phyloP scores from a whole-genome alignment of 2,113 vertebrate genomes.

The Saiga tatarica region DNA sequence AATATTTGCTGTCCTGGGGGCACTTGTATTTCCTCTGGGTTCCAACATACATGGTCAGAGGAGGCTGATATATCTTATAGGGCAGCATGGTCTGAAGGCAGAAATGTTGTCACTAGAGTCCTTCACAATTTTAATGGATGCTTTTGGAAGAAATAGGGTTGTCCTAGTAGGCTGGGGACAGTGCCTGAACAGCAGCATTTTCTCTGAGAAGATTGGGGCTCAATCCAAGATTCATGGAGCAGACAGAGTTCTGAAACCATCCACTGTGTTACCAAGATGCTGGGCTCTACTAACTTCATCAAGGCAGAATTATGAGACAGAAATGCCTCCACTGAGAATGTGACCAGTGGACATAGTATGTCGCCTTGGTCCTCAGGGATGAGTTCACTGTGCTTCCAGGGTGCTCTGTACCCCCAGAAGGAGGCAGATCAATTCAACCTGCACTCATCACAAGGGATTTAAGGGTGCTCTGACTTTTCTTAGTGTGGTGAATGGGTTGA shows the following conservation, averaged over 20 bases:
- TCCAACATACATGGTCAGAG: background rate
- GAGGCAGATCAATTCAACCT: background rate
- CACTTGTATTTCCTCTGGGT: background rate
- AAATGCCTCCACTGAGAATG: background rate
- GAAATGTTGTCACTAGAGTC: background rate
- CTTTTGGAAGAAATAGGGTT: background rate
- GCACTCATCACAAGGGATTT: background rate
- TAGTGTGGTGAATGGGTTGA: background rate
- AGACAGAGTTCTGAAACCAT: background rate
- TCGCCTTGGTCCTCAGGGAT: background rate
- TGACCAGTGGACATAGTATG: background rate
- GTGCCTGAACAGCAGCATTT: too few species aligned
- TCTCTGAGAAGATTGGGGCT: background rate
- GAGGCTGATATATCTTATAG: background rate
- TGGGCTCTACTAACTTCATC: background rate
- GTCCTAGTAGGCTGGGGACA: background rate
- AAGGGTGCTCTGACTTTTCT: background rate
- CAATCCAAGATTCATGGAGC: background rate
- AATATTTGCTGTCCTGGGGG: background rate
- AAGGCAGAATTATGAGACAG: background rate
- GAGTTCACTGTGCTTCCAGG: background rate
- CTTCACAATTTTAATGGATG: background rate
- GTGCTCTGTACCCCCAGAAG: background rate
- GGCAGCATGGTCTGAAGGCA: background rate
- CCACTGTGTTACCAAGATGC: accelerated